phyloP scores from a whole-genome alignment of 2,113 vertebrate species.

The Uropsilus gracilis region DNA sequence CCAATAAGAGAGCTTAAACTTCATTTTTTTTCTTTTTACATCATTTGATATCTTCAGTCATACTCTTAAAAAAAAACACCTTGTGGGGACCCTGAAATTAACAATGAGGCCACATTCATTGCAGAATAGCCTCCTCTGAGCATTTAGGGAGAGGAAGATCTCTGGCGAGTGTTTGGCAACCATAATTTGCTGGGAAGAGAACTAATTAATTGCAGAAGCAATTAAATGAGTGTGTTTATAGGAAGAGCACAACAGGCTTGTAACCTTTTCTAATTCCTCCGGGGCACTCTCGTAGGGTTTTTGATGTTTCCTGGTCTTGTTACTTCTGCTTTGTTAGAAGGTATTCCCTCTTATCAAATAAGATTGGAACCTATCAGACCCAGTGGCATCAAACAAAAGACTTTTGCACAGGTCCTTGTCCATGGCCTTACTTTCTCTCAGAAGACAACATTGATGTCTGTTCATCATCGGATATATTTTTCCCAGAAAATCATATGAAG shows the following conservation, averaged over 20 bases:
- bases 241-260: neutral
- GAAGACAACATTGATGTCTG: rapidly evolving
- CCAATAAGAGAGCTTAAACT: neutral
- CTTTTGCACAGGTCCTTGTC: neutral
- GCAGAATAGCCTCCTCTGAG: neutral
- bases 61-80: neutral
- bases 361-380: neutral
- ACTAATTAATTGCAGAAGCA: neutral
- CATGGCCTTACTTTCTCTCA: neutral
- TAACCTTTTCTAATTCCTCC: neutral
- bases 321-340: neutral
- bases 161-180: neutral
- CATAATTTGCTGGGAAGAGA: neutral
- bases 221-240: neutral
- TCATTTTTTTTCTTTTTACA: neutral
- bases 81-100: neutral
- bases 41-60: neutral
- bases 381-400: neutral
- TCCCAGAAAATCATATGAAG: neutral
- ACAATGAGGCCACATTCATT: neutral
- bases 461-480: neutral
- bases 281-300: neutral
- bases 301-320: neutral
- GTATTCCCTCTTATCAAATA: neutral
- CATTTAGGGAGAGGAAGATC: neutral